Base-by-base conservation (phyloP, 2,888 invertebrate genomes). In the Clitarchus hookeri region DNA sequence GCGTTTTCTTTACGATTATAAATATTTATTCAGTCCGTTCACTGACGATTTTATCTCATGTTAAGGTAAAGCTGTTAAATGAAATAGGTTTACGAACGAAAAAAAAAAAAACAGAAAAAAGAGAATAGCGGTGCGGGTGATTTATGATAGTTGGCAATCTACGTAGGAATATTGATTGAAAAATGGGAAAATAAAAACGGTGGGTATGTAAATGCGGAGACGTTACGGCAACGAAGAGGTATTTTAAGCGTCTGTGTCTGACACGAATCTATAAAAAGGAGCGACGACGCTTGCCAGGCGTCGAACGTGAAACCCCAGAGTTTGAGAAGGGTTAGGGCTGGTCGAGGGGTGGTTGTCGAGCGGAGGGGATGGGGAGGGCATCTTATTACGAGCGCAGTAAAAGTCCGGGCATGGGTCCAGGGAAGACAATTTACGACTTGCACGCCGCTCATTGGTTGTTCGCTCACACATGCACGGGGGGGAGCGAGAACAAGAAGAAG, bases 321-420 rank as follows among this genome's bases (percentile, higher is more conserved):
- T 8, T 8, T 16, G 23, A n/a, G 65, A 65, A 65, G 65, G 65
- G 65, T 16, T 65, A 23, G 65, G 1, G 65, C 6, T n/a, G 65
- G 65, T 23, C 19, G n/a, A 19, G 65, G 65, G n/a, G 23, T 16
- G 65, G n/a, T 65, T 11, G 65, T 65, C 8, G 65, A 12, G 36
- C 2, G 65, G 16, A 23, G 19, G 65, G 65, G 65, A 9, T 65
- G 65, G 12, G n/a, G 16, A 11, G 48, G 48, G 8, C n/a, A 11
- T 65, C 65, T 65, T 65, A 65, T 65, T 65, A 65, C 65, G 65
- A 65, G 65, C 65, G 65, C 65, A n/a, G 65, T 65, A 65, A 65
- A 65, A 65, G 65, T 65, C 65, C n/a, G 19, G 65, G 65, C 65
- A 65, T 65, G 65, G 65, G 65, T 65, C 65, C 65, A 65, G 65